phyloP scores from a whole-genome alignment of 2,888 invertebrate species.

The Thera britannica region DNA sequence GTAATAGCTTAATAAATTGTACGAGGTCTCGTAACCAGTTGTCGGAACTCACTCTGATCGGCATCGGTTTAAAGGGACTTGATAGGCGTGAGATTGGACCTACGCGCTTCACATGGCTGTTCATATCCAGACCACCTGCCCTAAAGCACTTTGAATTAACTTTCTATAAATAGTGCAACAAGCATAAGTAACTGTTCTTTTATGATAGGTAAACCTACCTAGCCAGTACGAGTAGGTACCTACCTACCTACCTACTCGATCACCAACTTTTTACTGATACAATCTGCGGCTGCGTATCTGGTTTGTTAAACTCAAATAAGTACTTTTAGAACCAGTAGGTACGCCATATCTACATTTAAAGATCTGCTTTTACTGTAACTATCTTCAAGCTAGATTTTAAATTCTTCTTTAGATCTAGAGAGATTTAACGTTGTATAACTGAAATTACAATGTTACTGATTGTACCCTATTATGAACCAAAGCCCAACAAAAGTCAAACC shows the following conservation, averaged over 20 bases:
- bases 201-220: neutral
- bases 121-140: conserved; percentile 34
- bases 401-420: too few relatives aligned
- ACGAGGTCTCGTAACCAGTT: conserved; percentile 21
- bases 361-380: too few relatives aligned
- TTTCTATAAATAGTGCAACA: conserved; percentile 2
- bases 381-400: too few relatives aligned
- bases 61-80: conserved; percentile 19
- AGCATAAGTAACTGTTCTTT: neutral
- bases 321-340: too few relatives aligned
- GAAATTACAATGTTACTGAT: neutral
- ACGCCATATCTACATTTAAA: too few relatives aligned
- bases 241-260: too few relatives aligned
- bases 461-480: neutral
- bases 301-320: too few relatives aligned
- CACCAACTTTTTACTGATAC: too few relatives aligned
- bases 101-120: conserved; percentile 25
- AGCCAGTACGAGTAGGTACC: too few relatives aligned
- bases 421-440: too few relatives aligned
- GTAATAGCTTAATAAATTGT: conserved; percentile 18
- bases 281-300: too few relatives aligned
- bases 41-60: conserved; percentile 28
- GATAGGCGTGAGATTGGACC: conserved; percentile 45
- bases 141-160: conserved; percentile 41
- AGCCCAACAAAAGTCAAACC: neutral